A percentile compares a stretch with the other conserved stretches of the same genome.
Evolutionary conservation across 2,113 vertebrate genomes (phyloP).

Genomic region (Crocuta crocuta): DNA sequence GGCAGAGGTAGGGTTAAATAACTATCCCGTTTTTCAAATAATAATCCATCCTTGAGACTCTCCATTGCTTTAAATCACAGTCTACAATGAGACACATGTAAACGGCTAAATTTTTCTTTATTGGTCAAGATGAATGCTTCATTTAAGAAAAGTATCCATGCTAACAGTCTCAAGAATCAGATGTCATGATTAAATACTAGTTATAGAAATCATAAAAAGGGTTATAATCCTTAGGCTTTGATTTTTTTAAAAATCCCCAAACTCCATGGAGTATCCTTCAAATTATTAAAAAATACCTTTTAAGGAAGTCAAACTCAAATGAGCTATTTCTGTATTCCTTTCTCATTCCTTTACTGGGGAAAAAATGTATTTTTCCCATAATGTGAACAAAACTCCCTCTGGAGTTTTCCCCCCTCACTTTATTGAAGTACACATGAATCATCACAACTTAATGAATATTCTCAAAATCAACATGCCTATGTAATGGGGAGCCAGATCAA

Average conservation of each 20-base stretch:
- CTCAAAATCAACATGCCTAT: conserved; percentile 3
- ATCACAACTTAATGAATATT: background rate
- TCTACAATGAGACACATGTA: conserved; percentile 38
- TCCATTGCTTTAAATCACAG: conserved; percentile 70
- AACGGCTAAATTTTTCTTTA: conserved; percentile 70
- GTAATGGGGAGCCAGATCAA: background rate
- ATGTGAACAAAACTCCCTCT: conserved; percentile 1
- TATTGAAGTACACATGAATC: background rate
- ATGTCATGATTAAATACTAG: conserved; percentile 3
- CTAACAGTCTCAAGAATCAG: conserved; percentile 43
- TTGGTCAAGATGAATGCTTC: conserved; percentile 67
- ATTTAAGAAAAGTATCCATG: conserved; percentile 62
- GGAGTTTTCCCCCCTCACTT: background rate
- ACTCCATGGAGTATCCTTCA: background rate
- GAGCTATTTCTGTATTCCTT: conserved; percentile 21
- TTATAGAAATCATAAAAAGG: background rate
- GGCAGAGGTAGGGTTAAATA: conserved; percentile 28
- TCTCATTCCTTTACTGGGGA: background rate
- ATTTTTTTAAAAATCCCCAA: background rate
- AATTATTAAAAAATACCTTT: conserved; percentile 61
- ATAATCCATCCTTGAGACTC: conserved; percentile 55
- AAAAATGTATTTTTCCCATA: background rate
- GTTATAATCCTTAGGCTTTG: background rate
- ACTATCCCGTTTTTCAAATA: conserved; percentile 59
- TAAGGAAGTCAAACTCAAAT: conserved; percentile 47